Evolutionary conservation across 2,113 vertebrate genomes (phyloP).

Genomic region (Calypte anna): DNA sequence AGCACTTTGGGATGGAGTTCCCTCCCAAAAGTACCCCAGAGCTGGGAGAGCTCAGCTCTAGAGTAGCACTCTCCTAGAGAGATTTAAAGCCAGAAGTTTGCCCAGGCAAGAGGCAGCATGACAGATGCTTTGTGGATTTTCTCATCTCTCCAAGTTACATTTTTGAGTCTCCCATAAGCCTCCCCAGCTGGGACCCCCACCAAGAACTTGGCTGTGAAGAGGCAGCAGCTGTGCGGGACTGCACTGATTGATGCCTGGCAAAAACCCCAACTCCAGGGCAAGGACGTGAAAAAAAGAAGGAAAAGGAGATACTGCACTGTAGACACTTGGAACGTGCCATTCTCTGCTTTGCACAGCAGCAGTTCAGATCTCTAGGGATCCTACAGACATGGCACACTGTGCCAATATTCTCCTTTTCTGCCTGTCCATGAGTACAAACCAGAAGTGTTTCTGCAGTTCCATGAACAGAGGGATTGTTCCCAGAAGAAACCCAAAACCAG

Average conservation of each 20-base stretch:
- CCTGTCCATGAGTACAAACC: background rate
- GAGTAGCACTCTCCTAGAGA: background rate
- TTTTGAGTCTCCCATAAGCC: background rate
- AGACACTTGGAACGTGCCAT: background rate
- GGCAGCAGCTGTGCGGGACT: background rate
- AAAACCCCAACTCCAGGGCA: background rate
- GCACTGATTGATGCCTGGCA: background rate
- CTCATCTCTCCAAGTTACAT: background rate
- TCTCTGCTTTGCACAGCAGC: background rate
- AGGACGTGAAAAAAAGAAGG: background rate
- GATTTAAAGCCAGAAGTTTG: background rate
- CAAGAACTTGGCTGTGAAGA: background rate
- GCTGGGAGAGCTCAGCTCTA: background rate
- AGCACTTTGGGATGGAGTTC: background rate
- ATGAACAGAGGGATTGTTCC: fast-evolving
- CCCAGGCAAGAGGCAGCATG: background rate
- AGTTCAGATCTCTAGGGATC: background rate
- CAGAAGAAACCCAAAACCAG: background rate
- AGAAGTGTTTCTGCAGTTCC: background rate
- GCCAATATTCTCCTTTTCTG: background rate
- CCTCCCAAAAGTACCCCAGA: fast-evolving
- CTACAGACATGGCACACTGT: fast-evolving
- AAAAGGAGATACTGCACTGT: background rate
- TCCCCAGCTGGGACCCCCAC: background rate
- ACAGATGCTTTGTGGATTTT: background rate